These are phyloP conservation scores for Picus viridis DNA, from an alignment of 2,797 vertebrate species.

Conservation along the genomic window DNA sequence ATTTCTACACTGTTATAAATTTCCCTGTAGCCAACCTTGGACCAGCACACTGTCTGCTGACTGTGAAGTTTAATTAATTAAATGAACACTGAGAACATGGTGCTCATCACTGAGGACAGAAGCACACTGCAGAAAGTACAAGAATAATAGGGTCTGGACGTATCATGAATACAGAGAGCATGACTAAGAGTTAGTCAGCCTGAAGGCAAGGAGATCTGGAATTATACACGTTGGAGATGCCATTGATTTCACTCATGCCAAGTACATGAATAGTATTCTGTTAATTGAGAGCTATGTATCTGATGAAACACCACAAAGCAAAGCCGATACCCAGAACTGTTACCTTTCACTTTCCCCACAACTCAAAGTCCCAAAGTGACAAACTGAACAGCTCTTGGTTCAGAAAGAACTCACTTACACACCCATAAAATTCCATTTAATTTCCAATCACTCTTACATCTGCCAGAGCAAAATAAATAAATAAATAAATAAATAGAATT, in stretches of 20 bases:
- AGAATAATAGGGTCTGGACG: neutral
- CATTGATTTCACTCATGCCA: neutral
- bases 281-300: neutral
- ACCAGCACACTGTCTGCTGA: neutral
- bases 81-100: neutral
- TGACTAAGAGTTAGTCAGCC: neutral
- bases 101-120: neutral
- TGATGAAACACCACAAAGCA: neutral
- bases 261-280: neutral
- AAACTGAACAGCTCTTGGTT: neutral
- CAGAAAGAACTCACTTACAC: neutral
- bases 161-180: neutral
- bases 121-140: neutral
- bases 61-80: neutral
- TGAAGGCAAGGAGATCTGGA: neutral
- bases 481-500: neutral
- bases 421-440: neutral
- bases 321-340: neutral
- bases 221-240: neutral
- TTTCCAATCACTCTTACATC: neutral
- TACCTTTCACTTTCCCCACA: neutral
- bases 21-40: neutral
- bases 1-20: neutral
- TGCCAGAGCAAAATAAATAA: neutral
- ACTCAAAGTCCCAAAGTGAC: neutral